Evolutionary conservation across 2,797 vertebrate species (phyloP).

Genomic region (Harpagifer antarcticus): DNA sequence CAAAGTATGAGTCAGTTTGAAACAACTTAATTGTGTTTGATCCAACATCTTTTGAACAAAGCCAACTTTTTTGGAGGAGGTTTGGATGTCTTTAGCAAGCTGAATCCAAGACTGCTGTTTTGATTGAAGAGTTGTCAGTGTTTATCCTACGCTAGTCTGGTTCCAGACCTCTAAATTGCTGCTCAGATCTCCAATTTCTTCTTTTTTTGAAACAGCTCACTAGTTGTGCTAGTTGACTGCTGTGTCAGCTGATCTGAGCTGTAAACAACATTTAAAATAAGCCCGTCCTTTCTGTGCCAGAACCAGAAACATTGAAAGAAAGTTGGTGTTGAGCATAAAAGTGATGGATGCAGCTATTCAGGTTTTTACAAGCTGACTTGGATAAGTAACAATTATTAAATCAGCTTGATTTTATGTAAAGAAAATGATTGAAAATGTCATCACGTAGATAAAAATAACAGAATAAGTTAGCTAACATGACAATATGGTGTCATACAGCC

Average conservation of each 20-base stretch:
- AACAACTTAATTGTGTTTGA: not conserved
- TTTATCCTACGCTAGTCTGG: conserved; percentile 39
- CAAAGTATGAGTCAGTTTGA: conserved; percentile 19
- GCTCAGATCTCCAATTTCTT: conserved; percentile 27
- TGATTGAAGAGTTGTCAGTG: conserved; percentile 44
- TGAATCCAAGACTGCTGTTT: conserved; percentile 35
- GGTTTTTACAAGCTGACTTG: not conserved
- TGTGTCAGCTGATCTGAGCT: not conserved
- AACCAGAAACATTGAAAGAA: not conserved
- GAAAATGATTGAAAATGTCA: not conserved
- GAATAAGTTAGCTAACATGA: not conserved
- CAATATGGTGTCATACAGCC: no score
- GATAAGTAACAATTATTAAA: not conserved
- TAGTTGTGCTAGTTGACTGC: conserved; percentile 2
- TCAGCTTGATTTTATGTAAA: not conserved
- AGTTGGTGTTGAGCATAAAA: not conserved
- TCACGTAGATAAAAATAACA: not conserved
- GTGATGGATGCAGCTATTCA: not conserved
- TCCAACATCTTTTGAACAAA: conserved; percentile 3
- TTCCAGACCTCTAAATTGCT: conserved; percentile 45
- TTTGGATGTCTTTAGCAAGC: conserved; percentile 30
- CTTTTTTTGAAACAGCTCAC: conserved; percentile 16
- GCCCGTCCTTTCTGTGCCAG: not conserved
- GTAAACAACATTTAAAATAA: conserved; percentile 1
- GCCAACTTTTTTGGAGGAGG: conserved; percentile 19